phyloP scores from a whole-genome alignment of 2,888 invertebrate genomes.

The Caenorhabditis sp. region DNA sequence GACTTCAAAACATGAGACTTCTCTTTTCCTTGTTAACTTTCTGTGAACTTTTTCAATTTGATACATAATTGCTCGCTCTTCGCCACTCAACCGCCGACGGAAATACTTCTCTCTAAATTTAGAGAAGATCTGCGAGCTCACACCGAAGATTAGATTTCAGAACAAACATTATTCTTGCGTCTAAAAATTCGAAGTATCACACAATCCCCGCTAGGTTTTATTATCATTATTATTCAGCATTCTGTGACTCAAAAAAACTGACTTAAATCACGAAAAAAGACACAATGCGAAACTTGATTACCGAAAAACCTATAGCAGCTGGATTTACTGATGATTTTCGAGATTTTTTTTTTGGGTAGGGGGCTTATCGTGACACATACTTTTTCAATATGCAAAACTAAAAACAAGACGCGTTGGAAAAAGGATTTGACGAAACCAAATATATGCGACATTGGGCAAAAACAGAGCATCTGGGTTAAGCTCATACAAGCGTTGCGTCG shows the following conservation, averaged over 20 bases:
- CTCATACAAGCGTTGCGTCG: conserved; percentile 33
- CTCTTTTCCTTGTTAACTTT: conserved; percentile 1
- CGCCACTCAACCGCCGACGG: conserved; percentile 28
- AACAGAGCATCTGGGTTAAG: conserved; percentile 60
- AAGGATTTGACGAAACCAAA: conserved; percentile 51
- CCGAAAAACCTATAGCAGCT: conserved; percentile 3
- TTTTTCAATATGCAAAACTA: conserved; percentile 36
- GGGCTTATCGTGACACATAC: conserved; percentile 11
- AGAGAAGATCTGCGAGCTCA: conserved; percentile 27
- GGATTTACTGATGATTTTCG: background rate
- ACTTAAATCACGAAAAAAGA: too few relatives aligned
- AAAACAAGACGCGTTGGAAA: conserved; percentile 45
- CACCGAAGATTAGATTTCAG: conserved; percentile 49
- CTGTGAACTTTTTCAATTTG: conserved; percentile 27
- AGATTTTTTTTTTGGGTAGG: background rate
- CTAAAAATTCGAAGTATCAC: too few relatives aligned
- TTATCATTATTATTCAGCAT: too few relatives aligned
- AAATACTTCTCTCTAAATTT: conserved; percentile 50
- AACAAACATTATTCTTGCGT: conserved; percentile 42
- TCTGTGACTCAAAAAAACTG: too few relatives aligned
- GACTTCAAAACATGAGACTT: background rate
- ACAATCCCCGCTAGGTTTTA: too few relatives aligned
- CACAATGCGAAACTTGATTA: conserved; percentile 7
- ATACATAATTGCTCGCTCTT: conserved; percentile 25
- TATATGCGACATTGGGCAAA: conserved; percentile 62